phyloP scores from a whole-genome alignment of 2,113 vertebrate species.

The Cnemophilus loriae region DNA sequence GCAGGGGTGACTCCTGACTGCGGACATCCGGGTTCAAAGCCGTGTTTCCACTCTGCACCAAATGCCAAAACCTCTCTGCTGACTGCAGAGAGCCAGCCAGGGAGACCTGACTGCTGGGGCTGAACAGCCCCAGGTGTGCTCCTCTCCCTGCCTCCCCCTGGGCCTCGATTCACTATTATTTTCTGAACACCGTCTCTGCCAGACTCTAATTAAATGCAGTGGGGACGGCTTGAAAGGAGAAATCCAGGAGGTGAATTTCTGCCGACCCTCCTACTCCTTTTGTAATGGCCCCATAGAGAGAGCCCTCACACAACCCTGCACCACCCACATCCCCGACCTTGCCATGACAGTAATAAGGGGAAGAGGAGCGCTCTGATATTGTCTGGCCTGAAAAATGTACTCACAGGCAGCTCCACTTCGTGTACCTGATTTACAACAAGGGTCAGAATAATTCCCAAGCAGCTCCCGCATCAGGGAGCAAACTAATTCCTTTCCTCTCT shows the following conservation, averaged over 20 bases:
- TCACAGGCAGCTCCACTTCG: neutral
- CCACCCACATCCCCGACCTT: neutral
- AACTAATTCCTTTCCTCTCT: slow-evolving; percentile 45
- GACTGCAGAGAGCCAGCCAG: neutral
- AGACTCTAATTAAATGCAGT: neutral
- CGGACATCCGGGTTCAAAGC: neutral
- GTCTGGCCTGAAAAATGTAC: neutral
- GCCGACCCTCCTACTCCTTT: neutral
- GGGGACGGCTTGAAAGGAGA: neutral
- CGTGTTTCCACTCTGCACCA: neutral
- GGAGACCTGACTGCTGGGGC: neutral
- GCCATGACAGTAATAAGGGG: neutral
- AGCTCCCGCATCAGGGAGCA: slow-evolving; percentile 9
- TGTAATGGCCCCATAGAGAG: neutral
- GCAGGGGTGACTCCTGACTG: neutral
- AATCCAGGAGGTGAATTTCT: neutral
- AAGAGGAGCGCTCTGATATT: neutral
- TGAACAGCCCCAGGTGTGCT: neutral
- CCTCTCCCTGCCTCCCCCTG: neutral
- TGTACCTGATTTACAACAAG: slow-evolving; percentile 1
- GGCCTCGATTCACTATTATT: neutral
- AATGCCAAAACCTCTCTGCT: neutral
- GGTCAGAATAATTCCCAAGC: slow-evolving; percentile 27
- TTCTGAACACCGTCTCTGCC: neutral
- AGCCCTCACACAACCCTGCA: neutral